Percentiles rank a stretch among this genome's conserved stretches.
These are phyloP conservation scores for Drosophila melanogaster DNA, from an alignment of 1,140 invertebrate genomes.

Conservation along the genomic window DNA sequence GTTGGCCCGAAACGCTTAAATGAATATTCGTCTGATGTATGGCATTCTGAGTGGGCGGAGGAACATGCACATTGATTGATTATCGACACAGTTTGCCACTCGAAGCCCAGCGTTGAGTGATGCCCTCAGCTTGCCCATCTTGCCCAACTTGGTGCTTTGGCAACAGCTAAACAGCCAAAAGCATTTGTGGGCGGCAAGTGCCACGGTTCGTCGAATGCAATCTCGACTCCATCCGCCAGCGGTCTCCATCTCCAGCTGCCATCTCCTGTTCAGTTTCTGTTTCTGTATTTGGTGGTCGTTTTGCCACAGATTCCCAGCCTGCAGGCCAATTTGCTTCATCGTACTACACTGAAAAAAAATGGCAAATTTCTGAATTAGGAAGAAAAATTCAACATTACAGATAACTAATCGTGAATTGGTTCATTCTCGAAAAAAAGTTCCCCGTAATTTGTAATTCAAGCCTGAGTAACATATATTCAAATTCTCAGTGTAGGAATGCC, in stretches of 20 bases:
- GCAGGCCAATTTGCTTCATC: conserved; percentile 7
- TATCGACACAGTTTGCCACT: conserved; percentile 74
- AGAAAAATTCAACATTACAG: not conserved
- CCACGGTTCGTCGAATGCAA: conserved; percentile 37
- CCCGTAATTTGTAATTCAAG: too few relatives aligned
- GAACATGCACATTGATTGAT: conserved; percentile 63
- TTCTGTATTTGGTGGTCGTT: not conserved
- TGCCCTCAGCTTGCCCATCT: conserved; percentile 27
- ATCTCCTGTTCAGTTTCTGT: conserved; percentile 4
- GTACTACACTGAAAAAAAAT: conserved; percentile 6
- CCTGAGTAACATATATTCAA: too few relatives aligned
- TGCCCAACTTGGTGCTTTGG: conserved; percentile 6
- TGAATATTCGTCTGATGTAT: conserved; percentile 30
- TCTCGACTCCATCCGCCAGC: conserved; percentile 13
- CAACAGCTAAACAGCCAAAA: conserved; percentile 6
- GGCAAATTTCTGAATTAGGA: not conserved
- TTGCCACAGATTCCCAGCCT: conserved; percentile 1
- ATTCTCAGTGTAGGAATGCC: conserved; percentile 1
- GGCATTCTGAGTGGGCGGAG: conserved; percentile 1
- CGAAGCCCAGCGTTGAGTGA: conserved; percentile 55
- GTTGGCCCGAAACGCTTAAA: conserved; percentile 22
- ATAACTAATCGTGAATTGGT: too few relatives aligned
- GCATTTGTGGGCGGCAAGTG: conserved; percentile 9
- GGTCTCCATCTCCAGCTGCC: conserved; percentile 13
- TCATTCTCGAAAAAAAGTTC: too few relatives aligned